Evolutionary conservation across 2,797 vertebrate species (phyloP), one percentile per base, ranked within the genome.

Genomic region (Sebastes iracundus): DNA sequence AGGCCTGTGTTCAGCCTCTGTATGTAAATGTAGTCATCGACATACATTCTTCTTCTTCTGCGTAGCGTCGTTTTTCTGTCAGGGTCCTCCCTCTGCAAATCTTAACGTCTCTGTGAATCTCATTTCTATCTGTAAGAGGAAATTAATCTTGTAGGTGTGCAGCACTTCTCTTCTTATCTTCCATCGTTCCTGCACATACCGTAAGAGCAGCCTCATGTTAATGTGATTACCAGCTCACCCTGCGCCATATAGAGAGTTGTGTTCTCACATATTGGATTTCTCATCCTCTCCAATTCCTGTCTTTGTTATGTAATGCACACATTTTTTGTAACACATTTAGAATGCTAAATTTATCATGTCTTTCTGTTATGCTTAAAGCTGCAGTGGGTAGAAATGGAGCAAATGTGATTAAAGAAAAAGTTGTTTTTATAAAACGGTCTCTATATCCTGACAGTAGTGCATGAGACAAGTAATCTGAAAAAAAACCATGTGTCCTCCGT

Each of bases 141-240:
- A 75, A 81, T 66, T 28, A 75, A 77, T 69, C 49, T 69, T 4
- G n/a, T 69, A 84, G 75, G 66, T 72, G 59, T n/a, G 18, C 1
- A 1, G 12, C 33, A 72, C 70, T 58, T 32, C 23, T 64, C 42
- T 2, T 65, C 56, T 74, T 66, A 76, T 73, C 81, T 64, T 53
- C 72, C 62, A 68, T 80, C 52, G 20, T 75, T 71, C 49, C 72
- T 81, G 49, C 38, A 27, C 64, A 73, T 14, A 42, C 66, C 20
- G 53, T 46, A 62, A 82, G 61, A 55, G 81, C 6, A 22, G 23
- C 55, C 58, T 87, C 75, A 38, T 70, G 69, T 67, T 84, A 81
- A 88, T 82, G 78, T 59, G 75, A 89, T 91, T 81, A 84, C 55
- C 85, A 68, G 78, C 75, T 75, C 67, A 32, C 27, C 56, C 16